A percentile compares a stretch with the other conserved stretches of the same genome.
Evolutionary conservation across 2,888 invertebrate species (phyloP).

Genomic region (Crematogaster levior): DNA sequence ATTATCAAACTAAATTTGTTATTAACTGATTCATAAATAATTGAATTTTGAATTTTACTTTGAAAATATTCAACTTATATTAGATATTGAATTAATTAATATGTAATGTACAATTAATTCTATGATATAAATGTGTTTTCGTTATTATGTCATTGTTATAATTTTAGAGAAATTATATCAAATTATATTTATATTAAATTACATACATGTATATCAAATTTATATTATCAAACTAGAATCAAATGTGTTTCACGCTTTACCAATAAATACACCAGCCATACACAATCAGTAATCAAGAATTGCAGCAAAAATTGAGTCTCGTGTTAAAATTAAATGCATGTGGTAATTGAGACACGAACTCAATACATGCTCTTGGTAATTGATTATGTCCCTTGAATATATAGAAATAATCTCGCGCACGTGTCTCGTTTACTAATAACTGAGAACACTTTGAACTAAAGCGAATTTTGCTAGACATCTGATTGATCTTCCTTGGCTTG

Average conservation of each 20-base stretch:
- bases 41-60: neutral
- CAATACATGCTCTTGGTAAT: slow-evolving; percentile 22
- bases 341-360: slow-evolving; percentile 5
- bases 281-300: neutral
- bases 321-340: neutral
- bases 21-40: neutral
- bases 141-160: neutral
- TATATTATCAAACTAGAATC: neutral
- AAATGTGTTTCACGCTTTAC: neutral
- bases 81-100: neutral
- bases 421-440: slow-evolving; percentile 22
- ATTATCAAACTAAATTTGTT: neutral
- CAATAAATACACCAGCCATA: neutral
- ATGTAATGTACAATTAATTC: neutral
- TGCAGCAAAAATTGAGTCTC: neutral
- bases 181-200: too few species aligned
- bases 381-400: slow-evolving; percentile 13
- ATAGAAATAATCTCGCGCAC: slow-evolving; percentile 28
- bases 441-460: slow-evolving; percentile 40
- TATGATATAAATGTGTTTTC: neutral
- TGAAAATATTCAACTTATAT: neutral
- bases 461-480: slow-evolving; percentile 6
- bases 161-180: slow-evolving; percentile 15
- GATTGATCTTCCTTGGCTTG: slow-evolving; percentile 15
- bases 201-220: too few species aligned